Conservation (phyloP, 2,797 vertebrate genomes). For the Cossypha niveicapilla region DNA sequence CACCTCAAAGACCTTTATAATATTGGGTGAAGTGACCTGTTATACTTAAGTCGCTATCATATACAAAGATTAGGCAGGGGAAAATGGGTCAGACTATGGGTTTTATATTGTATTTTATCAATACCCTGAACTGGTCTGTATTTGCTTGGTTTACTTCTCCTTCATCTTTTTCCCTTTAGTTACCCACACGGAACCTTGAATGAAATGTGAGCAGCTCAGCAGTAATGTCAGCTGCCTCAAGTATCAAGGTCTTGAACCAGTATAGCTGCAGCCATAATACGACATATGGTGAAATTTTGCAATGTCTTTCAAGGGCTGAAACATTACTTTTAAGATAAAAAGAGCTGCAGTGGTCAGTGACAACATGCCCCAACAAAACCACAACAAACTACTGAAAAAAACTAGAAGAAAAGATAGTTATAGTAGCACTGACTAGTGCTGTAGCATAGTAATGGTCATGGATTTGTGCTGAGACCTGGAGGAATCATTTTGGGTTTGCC, state of each 20-base stretch:
- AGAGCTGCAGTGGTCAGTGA: neutral
- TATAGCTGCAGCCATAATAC: neutral
- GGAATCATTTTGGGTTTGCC: neutral
- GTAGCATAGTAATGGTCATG: neutral
- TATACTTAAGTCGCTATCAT: neutral
- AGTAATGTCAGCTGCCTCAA: fast-evolving
- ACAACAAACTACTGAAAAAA: neutral
- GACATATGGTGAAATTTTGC: neutral
- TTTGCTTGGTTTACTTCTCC: neutral
- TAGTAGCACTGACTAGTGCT: neutral
- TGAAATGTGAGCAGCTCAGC: neutral
- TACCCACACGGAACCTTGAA: neutral
- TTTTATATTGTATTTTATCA: neutral
- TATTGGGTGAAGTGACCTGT: neutral
- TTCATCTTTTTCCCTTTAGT: neutral
- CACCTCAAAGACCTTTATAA: neutral
- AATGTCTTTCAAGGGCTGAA: neutral
- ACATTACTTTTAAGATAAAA: neutral
- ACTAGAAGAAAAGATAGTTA: neutral
- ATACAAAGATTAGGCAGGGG: neutral
- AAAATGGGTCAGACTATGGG: neutral
- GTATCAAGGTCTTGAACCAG: neutral
- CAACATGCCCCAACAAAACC: neutral
- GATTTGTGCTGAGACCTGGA: neutral
- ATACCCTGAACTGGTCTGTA: neutral